These are phyloP conservation scores for Sycobia sp. DNA, from an alignment of 1,140 invertebrate species.

Conservation along the genomic window DNA sequence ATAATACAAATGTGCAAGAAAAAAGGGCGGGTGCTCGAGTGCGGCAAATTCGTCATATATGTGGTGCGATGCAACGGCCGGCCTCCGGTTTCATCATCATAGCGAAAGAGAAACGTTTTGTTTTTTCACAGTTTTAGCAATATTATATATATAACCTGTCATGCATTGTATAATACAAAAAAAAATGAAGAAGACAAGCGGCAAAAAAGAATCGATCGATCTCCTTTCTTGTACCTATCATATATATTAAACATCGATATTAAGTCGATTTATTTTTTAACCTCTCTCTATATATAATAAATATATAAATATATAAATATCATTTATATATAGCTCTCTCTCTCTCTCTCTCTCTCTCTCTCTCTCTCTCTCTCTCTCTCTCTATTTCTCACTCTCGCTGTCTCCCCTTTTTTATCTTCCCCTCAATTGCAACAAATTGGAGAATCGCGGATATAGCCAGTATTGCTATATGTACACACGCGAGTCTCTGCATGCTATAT, in stretches of 20 bases:
- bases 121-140: conserved; percentile 54
- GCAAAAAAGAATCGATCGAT: conserved; percentile 15
- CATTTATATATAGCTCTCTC: background rate
- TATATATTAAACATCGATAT: conserved; percentile 24
- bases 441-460: conserved; percentile 6
- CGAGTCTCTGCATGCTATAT: too few species aligned
- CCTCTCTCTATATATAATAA: conserved; percentile 1
- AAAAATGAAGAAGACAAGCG: conserved; percentile 35
- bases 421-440: background rate
- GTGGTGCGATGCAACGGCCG: background rate
- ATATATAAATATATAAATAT: too few species aligned
- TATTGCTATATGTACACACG: conserved; percentile 9
- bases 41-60: background rate
- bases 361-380: too few species aligned
- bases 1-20: too few species aligned
- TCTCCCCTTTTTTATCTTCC: background rate
- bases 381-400: too few species aligned
- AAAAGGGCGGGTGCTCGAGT: background rate
- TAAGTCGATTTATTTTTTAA: conserved; percentile 8
- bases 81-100: conserved; percentile 28
- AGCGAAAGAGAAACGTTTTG: conserved; percentile 48
- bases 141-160: conserved; percentile 54
- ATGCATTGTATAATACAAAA: conserved; percentile 43
- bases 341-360: too few species aligned
- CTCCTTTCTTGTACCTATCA: conserved; percentile 20